Evolutionary conservation across 30 jellyfish, hydroid and myxozoan genomes (phyloP).

Genomic region (Mastigias papua): DNA sequence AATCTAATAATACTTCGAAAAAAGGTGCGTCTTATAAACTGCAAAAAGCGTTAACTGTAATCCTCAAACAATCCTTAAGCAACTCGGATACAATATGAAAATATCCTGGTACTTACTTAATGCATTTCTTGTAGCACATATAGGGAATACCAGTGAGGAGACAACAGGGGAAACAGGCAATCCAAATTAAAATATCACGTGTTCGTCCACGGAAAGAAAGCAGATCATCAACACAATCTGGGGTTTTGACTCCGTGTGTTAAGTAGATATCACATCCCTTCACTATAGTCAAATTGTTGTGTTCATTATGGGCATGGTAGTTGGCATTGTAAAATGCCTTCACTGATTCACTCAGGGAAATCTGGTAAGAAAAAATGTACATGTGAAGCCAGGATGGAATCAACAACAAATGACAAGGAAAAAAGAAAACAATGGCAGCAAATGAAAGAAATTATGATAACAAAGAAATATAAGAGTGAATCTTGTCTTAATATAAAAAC

Average conservation of each 20-base stretch:
- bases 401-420: neutral
- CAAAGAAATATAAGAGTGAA: no score
- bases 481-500: no score
- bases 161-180: slow-evolving; percentile 78
- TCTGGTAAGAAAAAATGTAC: slow-evolving; percentile 34
- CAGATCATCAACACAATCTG: slow-evolving; percentile 73
- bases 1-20: no score
- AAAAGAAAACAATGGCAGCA: neutral
- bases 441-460: no score
- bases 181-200: slow-evolving; percentile 49
- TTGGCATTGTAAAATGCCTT: slow-evolving; percentile 60
- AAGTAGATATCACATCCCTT: slow-evolving; percentile 77
- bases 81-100: no score
- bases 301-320: slow-evolving; percentile 57
- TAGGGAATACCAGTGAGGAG: slow-evolving; percentile 73
- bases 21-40: no score
- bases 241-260: slow-evolving; percentile 87
- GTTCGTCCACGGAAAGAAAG: slow-evolving; percentile 57
- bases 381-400: neutral
- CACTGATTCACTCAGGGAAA: slow-evolving; percentile 72
- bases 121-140: slow-evolving; percentile 77
- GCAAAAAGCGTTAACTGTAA: no score
- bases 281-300: slow-evolving; percentile 59
- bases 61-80: no score
- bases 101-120: slow-evolving; percentile 31